Evolutionary conservation across 2,888 invertebrate genomes (phyloP), one percentile per base, ranked within the genome.

Genomic region (Temnothorax rugatulus): DNA sequence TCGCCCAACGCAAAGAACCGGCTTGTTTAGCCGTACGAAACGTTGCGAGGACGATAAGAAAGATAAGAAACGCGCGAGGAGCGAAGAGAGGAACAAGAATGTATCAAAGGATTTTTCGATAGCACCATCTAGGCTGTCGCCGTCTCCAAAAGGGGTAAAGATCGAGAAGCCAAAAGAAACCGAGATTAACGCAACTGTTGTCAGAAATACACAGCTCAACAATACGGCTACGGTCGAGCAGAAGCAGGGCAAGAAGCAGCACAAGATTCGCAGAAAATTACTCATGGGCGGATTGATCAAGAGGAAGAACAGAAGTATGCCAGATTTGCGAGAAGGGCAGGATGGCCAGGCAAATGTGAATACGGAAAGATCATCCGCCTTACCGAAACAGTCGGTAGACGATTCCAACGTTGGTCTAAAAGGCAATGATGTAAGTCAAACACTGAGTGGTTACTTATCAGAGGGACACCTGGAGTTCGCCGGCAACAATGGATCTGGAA

Each of bases 241-340:
- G 84, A 97, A 97, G 92, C 96, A 96, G 34, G 97, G 97, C 73
- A 98, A 98, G 93, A 98, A 98, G 90, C 98, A 98, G 93, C 98
- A 98, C 93, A 98, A 98, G 95, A 98, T 98, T 66, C 95, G 98
- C 44, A 96, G 98, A 92, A 98, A 98, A 94, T 94, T 98, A 4
- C 93, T 98, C 9, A 98, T 98, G 98, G 98, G 98, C 18, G 98
- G 98, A 2, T 95, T 98, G 76, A 98, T 98, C 76, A 96, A 97
- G 85, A 96, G 98, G 47, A 98, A 98, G 94, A 98, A 98, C 93
- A 96, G 98, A 88, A 98, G 98, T 81, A 98, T 98, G 98, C 98
- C 98, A 0, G 98, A 98, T 95, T 95, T 98, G 71, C 97, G 98
- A 0, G 98, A 98, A 94, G 97, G 97, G 0, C 97, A 97, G 71